Evolutionary conservation across 1,140 invertebrate species (phyloP), one percentile per base, ranked within the genome.

Genomic region (Batillaria attramentaria): DNA sequence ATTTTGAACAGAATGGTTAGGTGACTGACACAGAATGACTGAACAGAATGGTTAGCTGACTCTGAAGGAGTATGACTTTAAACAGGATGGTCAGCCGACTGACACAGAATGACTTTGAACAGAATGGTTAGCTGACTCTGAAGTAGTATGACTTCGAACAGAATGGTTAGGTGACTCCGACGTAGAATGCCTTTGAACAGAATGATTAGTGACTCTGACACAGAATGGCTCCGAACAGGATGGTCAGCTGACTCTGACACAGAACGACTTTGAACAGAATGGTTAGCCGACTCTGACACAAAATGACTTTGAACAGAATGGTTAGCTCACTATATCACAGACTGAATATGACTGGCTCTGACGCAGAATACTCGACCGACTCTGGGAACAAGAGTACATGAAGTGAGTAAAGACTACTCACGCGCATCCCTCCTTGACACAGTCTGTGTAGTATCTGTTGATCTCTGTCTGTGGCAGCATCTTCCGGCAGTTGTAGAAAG

Each of bases 341-440:
- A n/a, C n/a, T n/a, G n/a, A n/a, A n/a, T n/a, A n/a, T n/a, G n/a
- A n/a, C n/a, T n/a, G n/a, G n/a, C n/a, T n/a, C n/a, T n/a, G n/a
- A n/a, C n/a, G n/a, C n/a, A n/a, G n/a, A n/a, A n/a, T n/a, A n/a
- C n/a, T n/a, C n/a, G n/a, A n/a, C n/a, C n/a, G n/a, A n/a, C n/a
- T n/a, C n/a, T n/a, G n/a, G n/a, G n/a, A n/a, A n/a, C n/a, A n/a
- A n/a, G n/a, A n/a, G n/a, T n/a, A n/a, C 39, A 20, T 24, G 24
- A n/a, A n/a, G n/a, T 54, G 35, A 31, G 68, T 4, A 60, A 20
- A 28, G n/a, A 41, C 50, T 28, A 18, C 78, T 74, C 81, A 86
- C 85, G 78, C 74, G 81, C 85, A 86, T 20, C 83, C 81, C 65
- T 86, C 84, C 62, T 72, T 78, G 28, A 83, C 31, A 77, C 85